Base-by-base conservation (phyloP, 1,140 invertebrate species). In the Drosophila kurseongensis region DNA sequence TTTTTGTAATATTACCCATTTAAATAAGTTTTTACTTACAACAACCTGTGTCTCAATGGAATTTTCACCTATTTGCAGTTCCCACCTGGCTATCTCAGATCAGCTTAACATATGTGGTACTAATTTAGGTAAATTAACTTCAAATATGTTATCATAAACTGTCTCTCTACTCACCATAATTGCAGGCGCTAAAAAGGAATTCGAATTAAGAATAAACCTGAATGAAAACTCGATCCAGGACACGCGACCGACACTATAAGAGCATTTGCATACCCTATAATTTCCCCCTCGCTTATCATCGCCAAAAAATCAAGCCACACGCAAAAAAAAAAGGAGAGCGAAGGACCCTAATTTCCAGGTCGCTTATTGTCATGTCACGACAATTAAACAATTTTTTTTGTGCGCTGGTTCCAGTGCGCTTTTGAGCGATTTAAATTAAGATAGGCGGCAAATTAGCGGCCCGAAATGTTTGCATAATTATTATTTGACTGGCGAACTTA, bases 401-500 rank as follows among this genome's bases (percentile, higher is more conserved):
- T 79, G 45, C 36, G 50, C 65, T 69, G 51, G 50, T 71, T 71
- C 63, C 83, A 86, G 42, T 80, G 83, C 83, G 83, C 83, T 86
- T 86, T 89, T 67, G 79, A 74, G 75, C 84, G 83, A 88, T 86
- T 88, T 86, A 88, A 86, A 88, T 86, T 86, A 88, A 86, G 83
- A 86, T 86, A 86, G 77, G 83, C 76, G 79, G 83, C 83, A 86
- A 86, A 86, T 86, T 86, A 86, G 83, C 83, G 83, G 71, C 80
- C 84, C 80, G 57, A 85, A 85, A 89, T 88, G 83, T 88, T 86
- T 86, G 83, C 83, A 86, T 86, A 86, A 86, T 86, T 88, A 86
- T 88, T 69, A 67, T 73, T 88, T 68, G 55, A 86, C 75, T 75
- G 82, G 68, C 69, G 66, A 55, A 45, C 78, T 69, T 86, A 86